Evolutionary conservation across 2,888 invertebrate genomes (phyloP).

Genomic region (Hypsopygia costalis): DNA sequence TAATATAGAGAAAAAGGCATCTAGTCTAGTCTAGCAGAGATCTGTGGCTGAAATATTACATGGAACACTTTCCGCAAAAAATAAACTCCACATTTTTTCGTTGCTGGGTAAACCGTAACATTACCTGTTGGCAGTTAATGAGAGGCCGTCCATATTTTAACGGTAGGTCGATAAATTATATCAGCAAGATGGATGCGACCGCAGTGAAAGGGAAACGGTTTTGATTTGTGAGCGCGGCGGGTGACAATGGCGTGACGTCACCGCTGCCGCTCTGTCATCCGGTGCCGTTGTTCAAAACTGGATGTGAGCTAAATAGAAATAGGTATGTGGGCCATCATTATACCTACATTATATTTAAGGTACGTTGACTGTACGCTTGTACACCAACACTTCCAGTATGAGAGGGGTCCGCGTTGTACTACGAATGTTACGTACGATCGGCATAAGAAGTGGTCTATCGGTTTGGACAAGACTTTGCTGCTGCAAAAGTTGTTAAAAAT

Average conservation of each 20-base stretch:
- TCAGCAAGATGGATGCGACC: slow-evolving; percentile 57
- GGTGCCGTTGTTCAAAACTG: slow-evolving; percentile 3
- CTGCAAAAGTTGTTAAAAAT: no score
- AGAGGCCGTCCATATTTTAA: slow-evolving; percentile 55
- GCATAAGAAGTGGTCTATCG: no score
- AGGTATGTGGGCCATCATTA: background rate
- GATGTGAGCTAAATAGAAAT: slow-evolving; percentile 4
- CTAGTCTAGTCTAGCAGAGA: no score
- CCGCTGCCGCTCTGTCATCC: slow-evolving; percentile 17
- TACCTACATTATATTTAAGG: background rate
- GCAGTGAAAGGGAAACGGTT: slow-evolving; percentile 50
- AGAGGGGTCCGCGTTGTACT: no score
- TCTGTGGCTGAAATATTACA: no score
- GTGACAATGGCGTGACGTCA: slow-evolving; percentile 60
- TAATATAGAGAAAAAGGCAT: no score
- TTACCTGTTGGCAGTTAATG: slow-evolving; percentile 55
- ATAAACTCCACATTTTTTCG: no score
- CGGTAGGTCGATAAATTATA: slow-evolving; percentile 59
- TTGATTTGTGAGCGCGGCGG: slow-evolving; percentile 53
- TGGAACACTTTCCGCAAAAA: no score
- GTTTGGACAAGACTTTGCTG: no score
- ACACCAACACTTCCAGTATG: no score
- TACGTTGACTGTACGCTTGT: no score
- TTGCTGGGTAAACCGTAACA: slow-evolving; percentile 15
- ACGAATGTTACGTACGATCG: no score